phyloP scores from a whole-genome alignment of 1,140 invertebrate genomes.

The Saccostrea glomerata region DNA sequence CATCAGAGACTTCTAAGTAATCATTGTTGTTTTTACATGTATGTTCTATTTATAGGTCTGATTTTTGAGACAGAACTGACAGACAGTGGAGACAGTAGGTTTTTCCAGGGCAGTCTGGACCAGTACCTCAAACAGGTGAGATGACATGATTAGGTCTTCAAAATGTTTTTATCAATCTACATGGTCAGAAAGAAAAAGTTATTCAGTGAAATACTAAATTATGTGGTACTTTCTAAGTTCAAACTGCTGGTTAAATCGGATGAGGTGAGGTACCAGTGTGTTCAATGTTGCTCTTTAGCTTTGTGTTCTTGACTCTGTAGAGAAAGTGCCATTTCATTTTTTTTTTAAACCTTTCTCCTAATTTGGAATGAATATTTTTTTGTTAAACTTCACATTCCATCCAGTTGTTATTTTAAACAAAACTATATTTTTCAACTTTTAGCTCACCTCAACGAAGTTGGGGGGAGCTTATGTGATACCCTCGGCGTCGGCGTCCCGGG shows the following conservation, averaged over 20 bases:
- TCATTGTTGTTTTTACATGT: too few relatives aligned
- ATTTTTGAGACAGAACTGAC: conserved; percentile 94
- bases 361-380: conserved; percentile 22
- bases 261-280: conserved; percentile 22
- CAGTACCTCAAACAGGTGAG: conserved; percentile 92
- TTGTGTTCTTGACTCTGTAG: not conserved
- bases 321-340: not conserved
- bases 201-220: not conserved
- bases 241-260: conserved; percentile 47
- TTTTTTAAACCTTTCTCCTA: too few relatives aligned
- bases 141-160: too few relatives aligned
- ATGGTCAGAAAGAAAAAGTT: too few relatives aligned
- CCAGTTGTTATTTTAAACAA: too few relatives aligned
- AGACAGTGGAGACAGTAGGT: conserved; percentile 87
- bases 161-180: too few relatives aligned
- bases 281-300: not conserved
- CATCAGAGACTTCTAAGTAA: not conserved
- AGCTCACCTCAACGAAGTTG: too few relatives aligned
- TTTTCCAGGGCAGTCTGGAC: conserved; percentile 88
- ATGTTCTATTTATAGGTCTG: conserved; percentile 80
- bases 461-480: too few relatives aligned
- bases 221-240: conserved; percentile 33
- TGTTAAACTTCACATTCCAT: too few relatives aligned
- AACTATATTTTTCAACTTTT: too few relatives aligned
- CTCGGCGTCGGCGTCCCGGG: too few relatives aligned